phyloP scores from a whole-genome alignment of 92 coral and sea anemone species.

The Phenganax subtilis region DNA sequence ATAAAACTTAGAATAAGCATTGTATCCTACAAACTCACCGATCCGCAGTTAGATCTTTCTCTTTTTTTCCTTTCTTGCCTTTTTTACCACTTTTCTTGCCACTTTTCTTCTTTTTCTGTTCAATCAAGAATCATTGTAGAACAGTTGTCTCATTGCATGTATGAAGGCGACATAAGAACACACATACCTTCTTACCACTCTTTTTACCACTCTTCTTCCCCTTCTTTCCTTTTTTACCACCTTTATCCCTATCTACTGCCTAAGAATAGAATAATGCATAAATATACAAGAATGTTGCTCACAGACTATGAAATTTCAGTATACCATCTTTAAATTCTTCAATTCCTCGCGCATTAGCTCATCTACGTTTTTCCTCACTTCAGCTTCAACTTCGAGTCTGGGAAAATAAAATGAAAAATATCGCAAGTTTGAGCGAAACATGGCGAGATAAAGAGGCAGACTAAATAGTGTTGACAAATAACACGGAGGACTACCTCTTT shows the following conservation, averaged over 20 bases:
- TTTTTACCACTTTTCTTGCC: slow-evolving; percentile 97
- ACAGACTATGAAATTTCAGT: background rate
- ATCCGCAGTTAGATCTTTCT: slow-evolving; percentile 92
- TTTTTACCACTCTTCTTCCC: slow-evolving; percentile 96
- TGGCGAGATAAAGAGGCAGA: background rate
- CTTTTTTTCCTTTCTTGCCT: slow-evolving; percentile 97
- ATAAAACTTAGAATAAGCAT: background rate
- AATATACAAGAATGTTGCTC: background rate
- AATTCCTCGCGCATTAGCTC: slow-evolving; percentile 92
- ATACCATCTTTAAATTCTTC: slow-evolving; percentile 87
- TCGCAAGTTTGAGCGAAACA: background rate
- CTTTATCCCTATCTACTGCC: slow-evolving; percentile 98
- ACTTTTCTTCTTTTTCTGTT: slow-evolving; percentile 89
- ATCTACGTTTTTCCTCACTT: slow-evolving; percentile 92
- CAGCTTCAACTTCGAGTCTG: slow-evolving; percentile 91
- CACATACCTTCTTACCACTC: slow-evolving; percentile 74
- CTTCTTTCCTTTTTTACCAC: slow-evolving; percentile 93
- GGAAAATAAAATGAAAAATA: background rate
- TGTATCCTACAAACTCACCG: slow-evolving; percentile 47
- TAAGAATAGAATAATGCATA: slow-evolving; percentile 1
- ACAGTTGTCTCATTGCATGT: background rate
- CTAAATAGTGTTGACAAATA: background rate
- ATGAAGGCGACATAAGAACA: background rate
- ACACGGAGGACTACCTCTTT: slow-evolving; percentile 59
- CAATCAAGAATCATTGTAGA: background rate